Evolutionary conservation across 2,888 invertebrate genomes (phyloP).

Genomic region (Metopia argyrocephala): DNA sequence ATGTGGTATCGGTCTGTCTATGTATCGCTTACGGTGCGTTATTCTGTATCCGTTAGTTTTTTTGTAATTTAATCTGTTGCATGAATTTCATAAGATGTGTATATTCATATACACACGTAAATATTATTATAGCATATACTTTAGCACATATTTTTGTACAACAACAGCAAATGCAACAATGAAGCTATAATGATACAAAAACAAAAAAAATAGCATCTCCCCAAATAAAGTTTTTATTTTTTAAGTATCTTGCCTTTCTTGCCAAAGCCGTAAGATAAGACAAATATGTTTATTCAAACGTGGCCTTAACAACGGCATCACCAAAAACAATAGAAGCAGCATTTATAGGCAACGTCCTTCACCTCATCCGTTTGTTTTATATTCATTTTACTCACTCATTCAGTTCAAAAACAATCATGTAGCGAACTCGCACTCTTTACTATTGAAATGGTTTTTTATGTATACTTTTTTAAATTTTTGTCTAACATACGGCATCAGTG

Average conservation of each 20-base stretch:
- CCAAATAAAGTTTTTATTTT: neutral
- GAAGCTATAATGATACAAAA: neutral
- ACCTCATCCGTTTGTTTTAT: slow-evolving; percentile 54
- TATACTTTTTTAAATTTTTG: slow-evolving; percentile 1
- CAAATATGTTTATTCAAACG: slow-evolving; percentile 43
- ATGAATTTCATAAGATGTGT: slow-evolving; percentile 39
- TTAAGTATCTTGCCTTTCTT: neutral
- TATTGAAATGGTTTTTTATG: neutral
- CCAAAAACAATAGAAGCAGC: neutral
- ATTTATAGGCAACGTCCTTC: slow-evolving; percentile 58
- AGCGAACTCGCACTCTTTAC: neutral
- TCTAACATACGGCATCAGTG: neutral
- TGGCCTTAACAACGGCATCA: neutral
- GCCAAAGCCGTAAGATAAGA: slow-evolving; percentile 14
- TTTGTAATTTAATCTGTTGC: slow-evolving; percentile 58
- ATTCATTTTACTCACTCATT: neutral
- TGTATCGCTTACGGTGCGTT: slow-evolving; percentile 53
- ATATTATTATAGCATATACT: slow-evolving; percentile 27
- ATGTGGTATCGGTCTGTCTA: neutral
- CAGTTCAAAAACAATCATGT: neutral
- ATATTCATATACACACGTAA: neutral
- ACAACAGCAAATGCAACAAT: slow-evolving; percentile 15
- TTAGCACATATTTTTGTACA: slow-evolving; percentile 36
- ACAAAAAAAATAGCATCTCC: slow-evolving; percentile 27
- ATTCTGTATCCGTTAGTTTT: slow-evolving; percentile 59